These are phyloP conservation scores for Euwallacea similis DNA, from an alignment of 1,140 invertebrate genomes.

Conservation along the genomic window DNA sequence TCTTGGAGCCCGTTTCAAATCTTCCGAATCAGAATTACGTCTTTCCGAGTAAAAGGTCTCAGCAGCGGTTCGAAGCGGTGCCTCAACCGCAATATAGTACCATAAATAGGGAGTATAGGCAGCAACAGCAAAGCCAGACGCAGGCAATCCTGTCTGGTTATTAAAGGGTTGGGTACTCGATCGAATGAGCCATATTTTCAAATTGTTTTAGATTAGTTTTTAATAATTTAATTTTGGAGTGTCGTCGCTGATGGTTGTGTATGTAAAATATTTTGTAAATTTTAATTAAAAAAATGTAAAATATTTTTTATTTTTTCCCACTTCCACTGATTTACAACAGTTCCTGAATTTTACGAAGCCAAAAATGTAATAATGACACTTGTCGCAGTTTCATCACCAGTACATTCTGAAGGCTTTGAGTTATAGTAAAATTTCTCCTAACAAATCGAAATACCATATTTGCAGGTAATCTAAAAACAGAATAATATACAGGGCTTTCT, in stretches of 20 bases:
- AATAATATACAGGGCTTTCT: no score
- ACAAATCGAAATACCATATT: no score
- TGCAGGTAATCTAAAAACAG: no score
- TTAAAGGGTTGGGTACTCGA: constrained; percentile 31
- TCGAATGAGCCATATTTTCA: constrained; percentile 34
- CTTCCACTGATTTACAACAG: no score
- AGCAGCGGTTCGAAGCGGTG: constrained; percentile 36
- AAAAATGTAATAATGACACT: no score
- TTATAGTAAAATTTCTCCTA: no score
- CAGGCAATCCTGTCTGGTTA: constrained; percentile 39
- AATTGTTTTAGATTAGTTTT: constrained; percentile 12
- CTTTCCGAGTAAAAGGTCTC: constrained; percentile 25
- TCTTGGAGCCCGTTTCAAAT: constrained; percentile 41
- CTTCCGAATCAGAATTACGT: constrained; percentile 31
- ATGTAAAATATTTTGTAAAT: constrained; percentile 28
- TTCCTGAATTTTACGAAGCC: no score
- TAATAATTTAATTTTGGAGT: constrained; percentile 12
- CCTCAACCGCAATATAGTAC: constrained; percentile 28
- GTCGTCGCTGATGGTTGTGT: constrained; percentile 24
- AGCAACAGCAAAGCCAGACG: constrained; percentile 23
- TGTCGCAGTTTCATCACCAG: no score
- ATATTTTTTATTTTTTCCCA: no score
- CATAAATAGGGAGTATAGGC: constrained; percentile 19
- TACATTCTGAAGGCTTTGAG: no score
- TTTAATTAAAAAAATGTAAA: not conserved